Percentiles rank a stretch among this genome's conserved stretches.
Evolutionary conservation across 2,797 vertebrate species (phyloP).

Genomic region (Urophycis tenuis): DNA sequence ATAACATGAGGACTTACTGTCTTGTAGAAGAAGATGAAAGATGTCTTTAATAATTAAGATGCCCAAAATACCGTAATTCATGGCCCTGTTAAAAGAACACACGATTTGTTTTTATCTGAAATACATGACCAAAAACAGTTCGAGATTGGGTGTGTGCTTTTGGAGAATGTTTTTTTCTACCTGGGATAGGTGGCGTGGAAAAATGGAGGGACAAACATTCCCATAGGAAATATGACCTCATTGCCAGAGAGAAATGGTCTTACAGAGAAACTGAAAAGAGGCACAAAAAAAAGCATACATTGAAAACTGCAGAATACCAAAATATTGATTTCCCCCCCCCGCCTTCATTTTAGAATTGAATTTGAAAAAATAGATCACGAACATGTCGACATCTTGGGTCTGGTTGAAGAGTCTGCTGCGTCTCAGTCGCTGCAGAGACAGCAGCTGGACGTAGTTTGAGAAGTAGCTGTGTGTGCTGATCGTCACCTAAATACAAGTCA

Average conservation of each 20-base stretch:
- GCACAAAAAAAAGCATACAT: not conserved
- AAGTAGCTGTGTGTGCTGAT: slow-evolving; percentile 61
- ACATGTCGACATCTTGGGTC: slow-evolving; percentile 47
- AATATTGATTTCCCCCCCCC: not conserved
- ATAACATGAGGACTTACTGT: slow-evolving; percentile 53
- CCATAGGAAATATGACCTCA: slow-evolving; percentile 68
- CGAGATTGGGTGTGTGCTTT: not conserved
- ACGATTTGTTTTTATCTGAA: not conserved
- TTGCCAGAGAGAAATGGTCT: slow-evolving; percentile 52
- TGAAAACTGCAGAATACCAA: not conserved
- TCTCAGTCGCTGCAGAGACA: slow-evolving; percentile 62
- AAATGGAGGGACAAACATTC: slow-evolving; percentile 69
- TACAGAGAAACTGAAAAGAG: slow-evolving; percentile 60
- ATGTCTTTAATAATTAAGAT: slow-evolving; percentile 71
- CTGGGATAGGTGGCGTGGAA: slow-evolving; percentile 73
- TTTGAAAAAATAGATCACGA: slow-evolving; percentile 26
- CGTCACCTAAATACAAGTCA: slow-evolving; percentile 53
- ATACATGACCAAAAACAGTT: not conserved
- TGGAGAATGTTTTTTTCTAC: slow-evolving; percentile 41
- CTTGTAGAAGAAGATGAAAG: slow-evolving; percentile 66
- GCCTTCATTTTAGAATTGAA: not conserved
- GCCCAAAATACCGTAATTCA: slow-evolving; percentile 70
- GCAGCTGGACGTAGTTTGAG: slow-evolving; percentile 68
- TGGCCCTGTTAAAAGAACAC: slow-evolving; percentile 56
- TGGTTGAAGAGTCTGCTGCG: slow-evolving; percentile 48